Percentiles rank a stretch among this genome's conserved stretches.
Evolutionary conservation across 2,888 invertebrate genomes (phyloP).

Genomic region (Aplocera efformata): DNA sequence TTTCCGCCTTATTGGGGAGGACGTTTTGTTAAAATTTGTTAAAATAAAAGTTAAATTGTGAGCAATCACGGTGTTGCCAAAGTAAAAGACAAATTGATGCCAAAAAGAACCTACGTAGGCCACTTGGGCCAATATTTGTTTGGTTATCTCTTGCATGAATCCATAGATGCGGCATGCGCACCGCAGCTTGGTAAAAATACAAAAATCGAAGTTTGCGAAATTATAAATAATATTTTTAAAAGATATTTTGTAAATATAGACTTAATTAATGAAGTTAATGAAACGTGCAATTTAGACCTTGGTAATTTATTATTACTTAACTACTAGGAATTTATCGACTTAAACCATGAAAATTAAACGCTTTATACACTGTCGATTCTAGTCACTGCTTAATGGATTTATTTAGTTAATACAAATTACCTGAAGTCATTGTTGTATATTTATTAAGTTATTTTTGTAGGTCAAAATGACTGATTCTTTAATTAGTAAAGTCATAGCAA

Average conservation of each 20-base stretch:
- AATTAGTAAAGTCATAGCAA: too few relatives aligned
- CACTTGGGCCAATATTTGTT: not conserved
- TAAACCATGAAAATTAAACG: slow-evolving; percentile 34
- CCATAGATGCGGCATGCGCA: slow-evolving; percentile 38
- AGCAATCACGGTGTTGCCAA: slow-evolving; percentile 30
- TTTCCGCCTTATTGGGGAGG: too few relatives aligned
- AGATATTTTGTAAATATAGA: slow-evolving; percentile 76
- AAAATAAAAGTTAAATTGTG: not conserved
- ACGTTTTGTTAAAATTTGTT: slow-evolving; percentile 2
- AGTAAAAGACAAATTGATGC: slow-evolving; percentile 30
- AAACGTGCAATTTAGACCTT: slow-evolving; percentile 75
- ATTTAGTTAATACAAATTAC: slow-evolving; percentile 13
- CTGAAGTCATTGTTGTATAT: slow-evolving; percentile 6
- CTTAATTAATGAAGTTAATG: slow-evolving; percentile 41
- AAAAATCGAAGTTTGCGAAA: slow-evolving; percentile 51
- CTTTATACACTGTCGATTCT: slow-evolving; percentile 49
- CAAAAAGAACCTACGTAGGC: slow-evolving; percentile 27
- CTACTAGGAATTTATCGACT: slow-evolving; percentile 59
- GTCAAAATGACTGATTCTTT: too few relatives aligned
- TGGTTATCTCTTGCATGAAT: slow-evolving; percentile 42
- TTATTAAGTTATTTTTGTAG: slow-evolving; percentile 17
- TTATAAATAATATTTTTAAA: slow-evolving; percentile 74
- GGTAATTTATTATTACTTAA: slow-evolving; percentile 50
- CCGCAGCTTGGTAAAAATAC: slow-evolving; percentile 50
- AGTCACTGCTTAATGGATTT: slow-evolving; percentile 48